Percentiles rank a stretch among this genome's conserved stretches.
These are phyloP conservation scores for Diabrotica virgifera DNA, from an alignment of 1,140 invertebrate species.

Conservation along the genomic window DNA sequence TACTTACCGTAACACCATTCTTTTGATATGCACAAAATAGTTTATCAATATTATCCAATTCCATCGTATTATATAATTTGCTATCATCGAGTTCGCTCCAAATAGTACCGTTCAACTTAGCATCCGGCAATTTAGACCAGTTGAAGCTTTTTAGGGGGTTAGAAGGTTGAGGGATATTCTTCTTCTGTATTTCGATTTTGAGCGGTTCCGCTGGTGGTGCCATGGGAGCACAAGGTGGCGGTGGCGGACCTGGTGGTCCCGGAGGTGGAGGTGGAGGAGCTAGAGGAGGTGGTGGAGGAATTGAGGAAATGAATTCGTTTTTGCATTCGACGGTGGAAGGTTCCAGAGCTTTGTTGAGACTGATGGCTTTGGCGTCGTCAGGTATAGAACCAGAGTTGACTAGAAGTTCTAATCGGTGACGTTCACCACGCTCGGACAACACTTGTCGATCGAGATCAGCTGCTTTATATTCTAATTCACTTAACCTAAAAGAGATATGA, in stretches of 20 bases:
- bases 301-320: constrained; percentile 52
- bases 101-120: constrained; percentile 84
- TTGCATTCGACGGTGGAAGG: constrained; percentile 40
- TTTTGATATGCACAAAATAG: constrained; percentile 95
- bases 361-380: constrained; percentile 82
- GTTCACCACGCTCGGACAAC: constrained; percentile 77
- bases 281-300: constrained; percentile 60
- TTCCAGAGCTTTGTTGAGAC: constrained; percentile 37
- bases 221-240: constrained; percentile 53
- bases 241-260: constrained; percentile 52
- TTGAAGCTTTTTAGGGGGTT: constrained; percentile 96
- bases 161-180: constrained; percentile 83
- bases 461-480: constrained; percentile 71
- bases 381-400: constrained; percentile 86
- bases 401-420: constrained; percentile 77
- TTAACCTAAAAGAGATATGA: constrained; percentile 43
- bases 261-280: constrained; percentile 54
- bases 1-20: constrained; percentile 73
- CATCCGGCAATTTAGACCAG: constrained; percentile 92
- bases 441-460: constrained; percentile 73
- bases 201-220: constrained; percentile 58
- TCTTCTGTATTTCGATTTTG: constrained; percentile 53
- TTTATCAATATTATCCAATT: constrained; percentile 88
- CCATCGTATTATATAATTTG: constrained; percentile 87
- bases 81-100: constrained; percentile 94